A percentile compares a stretch with the other conserved stretches of the same genome.
Evolutionary conservation across 1,140 invertebrate genomes (phyloP).

Genomic region (Achroia grisella): DNA sequence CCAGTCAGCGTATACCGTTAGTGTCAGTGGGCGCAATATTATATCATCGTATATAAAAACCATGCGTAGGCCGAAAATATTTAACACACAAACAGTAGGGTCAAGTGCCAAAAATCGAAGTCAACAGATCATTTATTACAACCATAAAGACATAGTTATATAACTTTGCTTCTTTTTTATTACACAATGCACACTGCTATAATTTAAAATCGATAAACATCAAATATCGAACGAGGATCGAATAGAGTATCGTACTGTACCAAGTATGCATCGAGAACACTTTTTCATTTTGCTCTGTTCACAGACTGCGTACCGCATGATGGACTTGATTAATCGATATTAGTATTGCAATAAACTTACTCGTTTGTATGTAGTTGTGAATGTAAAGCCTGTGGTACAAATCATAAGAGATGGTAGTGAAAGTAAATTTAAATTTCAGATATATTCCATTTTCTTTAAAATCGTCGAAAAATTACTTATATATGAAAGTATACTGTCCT

Average conservation of each 20-base stretch:
- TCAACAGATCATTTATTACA: too few relatives aligned
- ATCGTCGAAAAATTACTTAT: too few relatives aligned
- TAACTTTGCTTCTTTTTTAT: constrained; percentile 12
- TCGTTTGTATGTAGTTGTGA: not conserved
- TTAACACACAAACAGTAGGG: too few relatives aligned
- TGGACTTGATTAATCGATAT: constrained; percentile 52
- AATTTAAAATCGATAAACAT: constrained; percentile 8
- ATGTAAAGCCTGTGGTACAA: not conserved
- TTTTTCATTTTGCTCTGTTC: constrained; percentile 3
- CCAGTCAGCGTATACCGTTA: too few relatives aligned
- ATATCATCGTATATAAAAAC: too few relatives aligned
- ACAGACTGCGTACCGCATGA: constrained; percentile 13
- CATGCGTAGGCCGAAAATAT: too few relatives aligned
- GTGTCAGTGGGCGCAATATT: too few relatives aligned
- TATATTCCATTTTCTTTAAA: too few relatives aligned
- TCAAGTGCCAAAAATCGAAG: too few relatives aligned
- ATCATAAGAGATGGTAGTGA: not conserved
- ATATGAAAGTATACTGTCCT: too few relatives aligned
- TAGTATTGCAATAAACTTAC: constrained; percentile 30
- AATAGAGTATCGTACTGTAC: not conserved
- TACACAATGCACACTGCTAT: constrained; percentile 27
- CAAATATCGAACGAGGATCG: not conserved
- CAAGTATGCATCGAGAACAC: not conserved
- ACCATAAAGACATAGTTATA: too few relatives aligned
- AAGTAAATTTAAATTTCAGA: too few relatives aligned